Evolutionary conservation across 1,140 invertebrate genomes (phyloP).

Genomic region (Wiebesia pumilae): DNA sequence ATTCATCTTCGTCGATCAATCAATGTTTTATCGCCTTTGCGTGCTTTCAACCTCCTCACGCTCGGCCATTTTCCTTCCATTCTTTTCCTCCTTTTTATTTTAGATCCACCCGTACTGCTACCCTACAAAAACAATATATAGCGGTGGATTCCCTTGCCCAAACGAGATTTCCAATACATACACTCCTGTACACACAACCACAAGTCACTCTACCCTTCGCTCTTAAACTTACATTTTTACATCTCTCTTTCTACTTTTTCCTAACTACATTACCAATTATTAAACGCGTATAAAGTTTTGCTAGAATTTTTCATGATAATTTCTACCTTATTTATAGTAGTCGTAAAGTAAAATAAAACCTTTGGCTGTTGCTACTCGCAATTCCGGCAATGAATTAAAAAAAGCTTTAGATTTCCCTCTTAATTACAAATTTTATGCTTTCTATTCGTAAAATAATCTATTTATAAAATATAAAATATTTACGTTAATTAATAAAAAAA

Average conservation of each 20-base stretch:
- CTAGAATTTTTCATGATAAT: not conserved
- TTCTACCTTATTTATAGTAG: not conserved
- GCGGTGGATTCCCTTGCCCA: not conserved
- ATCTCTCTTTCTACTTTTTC: not conserved
- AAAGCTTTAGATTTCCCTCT: no score
- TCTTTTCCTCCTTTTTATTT: not conserved
- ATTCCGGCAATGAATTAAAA: no score
- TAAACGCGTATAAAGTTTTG: not conserved
- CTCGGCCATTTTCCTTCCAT: not conserved
- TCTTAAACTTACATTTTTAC: slow-evolving; percentile 4
- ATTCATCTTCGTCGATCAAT: slow-evolving; percentile 49
- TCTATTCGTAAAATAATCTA: no score
- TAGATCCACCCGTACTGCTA: not conserved
- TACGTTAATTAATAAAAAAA: no score
- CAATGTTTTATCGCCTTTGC: slow-evolving; percentile 37
- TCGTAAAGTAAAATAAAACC: not conserved
- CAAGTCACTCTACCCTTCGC: slow-evolving; percentile 7
- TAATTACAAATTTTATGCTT: no score
- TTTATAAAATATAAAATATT: no score
- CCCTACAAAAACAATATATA: not conserved
- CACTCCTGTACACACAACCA: not conserved
- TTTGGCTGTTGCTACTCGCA: not conserved
- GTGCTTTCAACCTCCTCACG: not conserved
- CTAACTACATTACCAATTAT: not conserved
- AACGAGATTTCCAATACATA: not conserved